A percentile compares a stretch with the other conserved stretches of the same genome.
Evolutionary conservation across 2,888 invertebrate genomes (phyloP).

Genomic region (Aplocera efformata): DNA sequence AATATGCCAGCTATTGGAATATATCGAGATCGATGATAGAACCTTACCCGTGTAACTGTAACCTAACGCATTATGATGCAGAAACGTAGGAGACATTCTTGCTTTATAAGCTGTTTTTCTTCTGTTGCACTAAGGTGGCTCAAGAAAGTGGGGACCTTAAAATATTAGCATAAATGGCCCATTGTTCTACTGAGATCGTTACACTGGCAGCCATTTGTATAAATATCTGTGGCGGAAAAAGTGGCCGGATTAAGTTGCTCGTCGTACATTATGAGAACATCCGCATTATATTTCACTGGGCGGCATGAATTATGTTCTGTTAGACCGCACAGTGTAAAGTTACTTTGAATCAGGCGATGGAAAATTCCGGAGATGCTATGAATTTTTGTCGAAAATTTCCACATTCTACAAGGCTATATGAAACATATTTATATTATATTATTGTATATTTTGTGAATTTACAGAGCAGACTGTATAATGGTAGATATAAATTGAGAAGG

Average conservation of each 20-base stretch:
- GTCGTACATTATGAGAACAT: conserved; percentile 73
- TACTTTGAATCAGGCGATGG: conserved; percentile 58
- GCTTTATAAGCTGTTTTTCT: conserved; percentile 9
- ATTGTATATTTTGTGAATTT: no score
- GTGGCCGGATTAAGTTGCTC: conserved; percentile 67
- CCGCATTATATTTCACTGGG: conserved; percentile 74
- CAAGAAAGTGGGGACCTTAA: conserved; percentile 31
- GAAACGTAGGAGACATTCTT: no score
- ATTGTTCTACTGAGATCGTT: conserved; percentile 44
- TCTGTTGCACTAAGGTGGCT: conserved; percentile 28
- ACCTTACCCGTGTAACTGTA: no score
- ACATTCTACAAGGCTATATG: background rate
- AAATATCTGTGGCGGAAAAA: conserved; percentile 63
- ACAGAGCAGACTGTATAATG: no score
- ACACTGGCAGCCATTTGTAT: conserved; percentile 49
- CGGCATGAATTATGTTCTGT: conserved; percentile 66
- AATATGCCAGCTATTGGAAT: no score
- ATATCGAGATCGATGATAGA: no score
- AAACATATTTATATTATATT: no score
- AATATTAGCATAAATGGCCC: conserved; percentile 35
- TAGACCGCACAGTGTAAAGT: conserved; percentile 57
- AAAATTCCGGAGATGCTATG: conserved; percentile 41
- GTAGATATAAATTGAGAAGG: no score
- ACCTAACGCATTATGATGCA: no score
- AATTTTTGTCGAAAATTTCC: conserved; percentile 27